phyloP scores from a whole-genome alignment of 2,113 vertebrate species.

The Chloropsis hardwickii region DNA sequence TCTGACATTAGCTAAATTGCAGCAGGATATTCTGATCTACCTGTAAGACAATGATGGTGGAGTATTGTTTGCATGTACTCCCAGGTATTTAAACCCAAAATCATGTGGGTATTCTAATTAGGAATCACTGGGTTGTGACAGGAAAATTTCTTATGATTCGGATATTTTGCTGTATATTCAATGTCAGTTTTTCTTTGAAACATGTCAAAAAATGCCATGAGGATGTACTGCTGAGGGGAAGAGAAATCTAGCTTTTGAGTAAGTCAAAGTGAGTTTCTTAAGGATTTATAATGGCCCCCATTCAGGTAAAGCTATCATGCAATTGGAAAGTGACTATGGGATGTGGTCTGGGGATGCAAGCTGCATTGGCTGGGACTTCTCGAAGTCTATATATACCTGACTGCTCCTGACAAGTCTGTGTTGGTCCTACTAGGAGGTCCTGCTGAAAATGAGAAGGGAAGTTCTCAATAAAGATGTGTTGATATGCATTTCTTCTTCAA shows the following conservation, averaged over 20 bases:
- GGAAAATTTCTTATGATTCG: background rate
- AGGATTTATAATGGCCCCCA: background rate
- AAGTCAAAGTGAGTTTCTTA: background rate
- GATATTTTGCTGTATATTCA: background rate
- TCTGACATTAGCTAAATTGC: constrained; percentile 31
- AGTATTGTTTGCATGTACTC: background rate
- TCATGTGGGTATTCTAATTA: background rate
- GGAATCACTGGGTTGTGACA: background rate
- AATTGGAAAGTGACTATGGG: background rate
- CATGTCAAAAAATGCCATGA: background rate
- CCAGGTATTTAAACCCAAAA: background rate
- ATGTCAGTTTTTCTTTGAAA: background rate
- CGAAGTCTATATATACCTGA: background rate
- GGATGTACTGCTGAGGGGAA: background rate
- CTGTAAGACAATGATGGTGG: background rate
- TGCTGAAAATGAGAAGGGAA: background rate
- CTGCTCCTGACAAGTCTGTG: background rate
- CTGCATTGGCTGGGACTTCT: background rate
- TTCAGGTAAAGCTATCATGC: background rate
- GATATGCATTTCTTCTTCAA: background rate
- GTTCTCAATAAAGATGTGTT: background rate
- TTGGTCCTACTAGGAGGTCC: background rate
- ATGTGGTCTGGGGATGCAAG: background rate
- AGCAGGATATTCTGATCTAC: constrained; percentile 26
- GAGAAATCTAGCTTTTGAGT: background rate